These are phyloP conservation scores for Trichoplax adhaerens DNA, from an alignment of 37 sponge, comb jelly and placozoan species.

Conservation along the genomic window DNA sequence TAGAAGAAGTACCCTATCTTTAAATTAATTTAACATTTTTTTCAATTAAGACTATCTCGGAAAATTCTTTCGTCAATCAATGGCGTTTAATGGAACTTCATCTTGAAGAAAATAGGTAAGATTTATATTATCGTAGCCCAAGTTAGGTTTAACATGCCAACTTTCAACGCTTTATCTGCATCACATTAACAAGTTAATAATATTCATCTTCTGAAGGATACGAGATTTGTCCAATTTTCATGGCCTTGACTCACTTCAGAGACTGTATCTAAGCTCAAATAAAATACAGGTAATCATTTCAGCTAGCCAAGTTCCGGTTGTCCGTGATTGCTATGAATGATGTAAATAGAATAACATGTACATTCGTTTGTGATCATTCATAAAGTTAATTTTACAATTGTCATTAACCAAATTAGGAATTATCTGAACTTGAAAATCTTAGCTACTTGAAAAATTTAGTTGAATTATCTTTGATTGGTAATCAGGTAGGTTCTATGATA, in stretches of 20 bases:
- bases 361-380: too few relatives aligned
- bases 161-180: too few relatives aligned
- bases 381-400: too few relatives aligned
- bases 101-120: conserved; percentile 77
- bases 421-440: conserved; percentile 70
- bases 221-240: conserved; percentile 49
- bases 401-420: conserved; percentile 27
- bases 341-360: too few relatives aligned
- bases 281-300: conserved; percentile 38
- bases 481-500: conserved; percentile 41
- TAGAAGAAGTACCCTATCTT: background rate
- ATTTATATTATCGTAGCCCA: background rate
- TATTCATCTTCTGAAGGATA: conserved; percentile 19
- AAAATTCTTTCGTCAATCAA: conserved; percentile 37
- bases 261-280: conserved; percentile 81
- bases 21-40: background rate
- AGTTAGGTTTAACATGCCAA: too few relatives aligned
- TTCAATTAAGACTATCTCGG: conserved; percentile 23
- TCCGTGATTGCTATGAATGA: too few relatives aligned
- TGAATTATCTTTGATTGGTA: conserved; percentile 72
- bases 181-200: too few relatives aligned
- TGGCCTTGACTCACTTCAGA: conserved; percentile 28
- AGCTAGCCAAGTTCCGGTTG: too few relatives aligned
- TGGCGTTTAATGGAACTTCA: conserved; percentile 46
- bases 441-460: conserved; percentile 26